These are phyloP conservation scores for Watsonalla cultraria DNA, from an alignment of 2,888 invertebrate genomes.

Conservation along the genomic window DNA sequence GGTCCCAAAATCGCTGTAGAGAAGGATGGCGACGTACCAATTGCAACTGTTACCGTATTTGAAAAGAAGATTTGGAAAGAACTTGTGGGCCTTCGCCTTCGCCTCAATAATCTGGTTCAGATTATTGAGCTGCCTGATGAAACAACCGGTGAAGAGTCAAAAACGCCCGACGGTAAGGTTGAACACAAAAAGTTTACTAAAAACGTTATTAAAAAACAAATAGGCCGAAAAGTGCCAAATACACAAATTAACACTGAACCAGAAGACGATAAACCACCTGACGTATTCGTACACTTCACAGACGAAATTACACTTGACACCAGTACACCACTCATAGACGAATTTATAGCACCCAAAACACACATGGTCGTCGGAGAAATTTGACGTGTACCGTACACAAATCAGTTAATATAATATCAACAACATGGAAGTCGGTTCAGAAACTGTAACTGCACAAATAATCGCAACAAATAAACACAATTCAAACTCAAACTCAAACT, in stretches of 20 bases:
- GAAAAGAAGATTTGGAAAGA: conserved; percentile 25
- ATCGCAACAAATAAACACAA: no score
- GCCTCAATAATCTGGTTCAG: conserved; percentile 25
- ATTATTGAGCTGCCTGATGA: conserved; percentile 43
- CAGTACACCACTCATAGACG: conserved; percentile 15
- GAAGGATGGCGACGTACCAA: conserved; percentile 11
- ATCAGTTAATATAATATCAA: no score
- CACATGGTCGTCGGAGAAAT: no score
- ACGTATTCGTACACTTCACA: conserved; percentile 11
- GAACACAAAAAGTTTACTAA: conserved; percentile 44
- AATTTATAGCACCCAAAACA: no score
- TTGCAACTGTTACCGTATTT: conserved; percentile 29
- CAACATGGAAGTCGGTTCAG: no score
- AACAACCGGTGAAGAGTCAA: conserved; percentile 30
- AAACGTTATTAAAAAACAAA: conserved; percentile 52
- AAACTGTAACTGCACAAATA: no score
- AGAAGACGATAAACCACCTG: conserved; percentile 24
- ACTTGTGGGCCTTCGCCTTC: no score
- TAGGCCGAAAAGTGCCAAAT: conserved; percentile 34
- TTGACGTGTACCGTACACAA: no score
- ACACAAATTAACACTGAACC: conserved; percentile 35
- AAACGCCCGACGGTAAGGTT: conserved; percentile 32
- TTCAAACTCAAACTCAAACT: no score
- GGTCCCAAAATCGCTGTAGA: no score
- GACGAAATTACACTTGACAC: conserved; percentile 16